Percentiles rank a stretch among this genome's conserved stretches.
Evolutionary conservation across 2,888 invertebrate species (phyloP).

Genomic region (Crocallis elinguaria): DNA sequence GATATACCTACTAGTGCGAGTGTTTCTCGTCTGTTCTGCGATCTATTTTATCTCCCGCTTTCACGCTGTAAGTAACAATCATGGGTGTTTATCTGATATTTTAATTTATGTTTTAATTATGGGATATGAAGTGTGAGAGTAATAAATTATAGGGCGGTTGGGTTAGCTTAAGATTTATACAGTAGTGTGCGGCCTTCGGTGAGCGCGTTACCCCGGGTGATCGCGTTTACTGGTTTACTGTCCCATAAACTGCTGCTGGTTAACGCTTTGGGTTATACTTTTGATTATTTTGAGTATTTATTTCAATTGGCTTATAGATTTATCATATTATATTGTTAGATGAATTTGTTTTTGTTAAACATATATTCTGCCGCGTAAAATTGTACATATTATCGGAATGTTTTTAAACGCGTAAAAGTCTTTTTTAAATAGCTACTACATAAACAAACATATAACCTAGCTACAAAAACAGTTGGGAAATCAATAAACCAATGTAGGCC

Average conservation of each 20-base stretch:
- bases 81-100: conserved; percentile 35
- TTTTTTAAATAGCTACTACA: too few species aligned
- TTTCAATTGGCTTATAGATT: too few species aligned
- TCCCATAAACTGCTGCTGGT: background rate
- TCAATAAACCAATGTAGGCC: too few species aligned
- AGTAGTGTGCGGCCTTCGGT: conserved; percentile 56
- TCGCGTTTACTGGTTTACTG: conserved; percentile 18
- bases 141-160: conserved; percentile 51
- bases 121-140: conserved; percentile 51
- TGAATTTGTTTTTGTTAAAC: too few species aligned
- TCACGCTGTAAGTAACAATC: conserved; percentile 17
- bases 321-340: too few species aligned
- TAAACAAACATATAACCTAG: too few species aligned
- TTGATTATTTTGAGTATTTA: background rate
- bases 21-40: background rate
- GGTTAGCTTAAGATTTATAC: conserved; percentile 55
- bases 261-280: background rate
- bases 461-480: too few species aligned
- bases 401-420: too few species aligned
- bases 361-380: too few species aligned
- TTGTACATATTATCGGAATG: too few species aligned
- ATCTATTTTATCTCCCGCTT: conserved; percentile 5
- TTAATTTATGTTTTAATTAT: conserved; percentile 62
- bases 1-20: background rate
- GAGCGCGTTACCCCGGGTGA: conserved; percentile 46